Evolutionary conservation across 2,888 invertebrate species (phyloP).

Genomic region (Pantelozetes paolii): DNA sequence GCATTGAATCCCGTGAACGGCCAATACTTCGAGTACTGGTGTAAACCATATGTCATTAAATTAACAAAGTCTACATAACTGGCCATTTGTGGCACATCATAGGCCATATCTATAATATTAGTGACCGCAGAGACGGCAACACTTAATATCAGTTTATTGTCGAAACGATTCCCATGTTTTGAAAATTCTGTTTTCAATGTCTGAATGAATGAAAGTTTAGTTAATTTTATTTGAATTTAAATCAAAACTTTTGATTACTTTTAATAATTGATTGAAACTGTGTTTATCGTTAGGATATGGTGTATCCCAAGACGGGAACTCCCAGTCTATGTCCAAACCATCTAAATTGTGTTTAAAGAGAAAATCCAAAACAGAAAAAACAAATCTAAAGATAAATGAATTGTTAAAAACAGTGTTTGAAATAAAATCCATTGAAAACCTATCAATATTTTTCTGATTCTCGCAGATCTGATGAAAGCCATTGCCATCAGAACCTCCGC

Average conservation of each 20-base stretch:
- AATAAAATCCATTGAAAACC: background rate
- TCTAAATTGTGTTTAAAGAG: conserved; percentile 49
- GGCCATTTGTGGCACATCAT: conserved; percentile 72
- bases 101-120: conserved; percentile 68
- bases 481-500: no score
- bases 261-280: conserved; percentile 44
- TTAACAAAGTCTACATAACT: conserved; percentile 78
- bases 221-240: conserved; percentile 56
- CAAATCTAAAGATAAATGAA: conserved; percentile 48
- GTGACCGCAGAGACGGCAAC: conserved; percentile 75
- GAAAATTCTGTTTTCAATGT: background rate
- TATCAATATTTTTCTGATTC: background rate
- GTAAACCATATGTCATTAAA: conserved; percentile 86
- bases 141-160: conserved; percentile 58
- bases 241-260: conserved; percentile 52
- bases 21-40: conserved; percentile 61
- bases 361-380: conserved; percentile 47
- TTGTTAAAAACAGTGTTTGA: background rate
- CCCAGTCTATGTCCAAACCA: conserved; percentile 56
- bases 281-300: conserved; percentile 55
- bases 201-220: conserved; percentile 46
- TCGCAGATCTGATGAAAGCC: conserved; percentile 15
- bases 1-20: conserved; percentile 74
- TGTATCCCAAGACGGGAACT: conserved; percentile 68
- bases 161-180: background rate